These are phyloP conservation scores for Ormyrus rosae DNA, from an alignment of 2,888 invertebrate species.

Conservation along the genomic window DNA sequence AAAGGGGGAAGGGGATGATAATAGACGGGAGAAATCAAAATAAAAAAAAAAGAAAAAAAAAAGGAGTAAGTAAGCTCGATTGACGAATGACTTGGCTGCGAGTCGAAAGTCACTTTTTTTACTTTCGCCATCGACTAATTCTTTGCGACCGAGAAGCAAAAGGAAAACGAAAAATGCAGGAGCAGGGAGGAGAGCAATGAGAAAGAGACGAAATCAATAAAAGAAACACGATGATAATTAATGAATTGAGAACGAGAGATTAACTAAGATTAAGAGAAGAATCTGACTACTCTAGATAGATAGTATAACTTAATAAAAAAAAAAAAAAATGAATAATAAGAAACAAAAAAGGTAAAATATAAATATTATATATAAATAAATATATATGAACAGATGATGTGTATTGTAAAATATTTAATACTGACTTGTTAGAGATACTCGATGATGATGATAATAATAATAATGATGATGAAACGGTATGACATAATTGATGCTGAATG, in stretches of 20 bases:
- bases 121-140: conserved; percentile 62
- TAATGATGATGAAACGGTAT: conserved; percentile 52
- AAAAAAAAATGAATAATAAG: conserved; percentile 60
- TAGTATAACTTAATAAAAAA: conserved; percentile 65
- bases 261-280: conserved; percentile 63
- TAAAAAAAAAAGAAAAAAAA: conserved; percentile 17
- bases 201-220: conserved; percentile 35
- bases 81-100: conserved; percentile 60
- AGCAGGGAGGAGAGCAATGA: conserved; percentile 57
- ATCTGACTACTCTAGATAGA: conserved; percentile 72
- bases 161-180: conserved; percentile 40
- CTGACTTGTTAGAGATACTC: conserved; percentile 70
- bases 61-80: conserved; percentile 25
- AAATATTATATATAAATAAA: conserved; percentile 65
- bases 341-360: conserved; percentile 64
- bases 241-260: conserved; percentile 42
- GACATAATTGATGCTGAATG: conserved; percentile 52
- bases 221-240: conserved; percentile 36
- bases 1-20: conserved; percentile 34
- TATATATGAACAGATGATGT: conserved; percentile 70
- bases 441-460: conserved; percentile 63
- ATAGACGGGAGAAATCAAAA: conserved; percentile 8
- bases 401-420: conserved; percentile 75
- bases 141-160: conserved; percentile 55
- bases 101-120: conserved; percentile 58